phyloP scores from a whole-genome alignment of 2,797 vertebrate species.

The Tragopan temminckii region DNA sequence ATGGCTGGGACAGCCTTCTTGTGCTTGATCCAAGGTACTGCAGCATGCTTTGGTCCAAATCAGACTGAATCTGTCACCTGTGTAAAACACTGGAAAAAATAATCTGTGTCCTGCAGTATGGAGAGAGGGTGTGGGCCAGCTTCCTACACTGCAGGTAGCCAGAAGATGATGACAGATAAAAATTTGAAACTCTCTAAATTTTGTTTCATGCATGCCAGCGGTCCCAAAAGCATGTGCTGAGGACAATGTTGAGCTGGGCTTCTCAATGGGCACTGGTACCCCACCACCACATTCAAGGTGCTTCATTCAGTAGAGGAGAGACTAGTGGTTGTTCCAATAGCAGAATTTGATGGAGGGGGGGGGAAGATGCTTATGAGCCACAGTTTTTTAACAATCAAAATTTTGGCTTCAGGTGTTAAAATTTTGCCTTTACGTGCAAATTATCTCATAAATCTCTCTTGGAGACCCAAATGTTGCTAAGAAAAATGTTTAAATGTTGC shows the following conservation, averaged over 20 bases:
- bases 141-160: not conserved
- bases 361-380: not conserved
- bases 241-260: not conserved
- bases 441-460: not conserved
- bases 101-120: not conserved
- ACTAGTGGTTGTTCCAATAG: not conserved
- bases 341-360: too few species aligned
- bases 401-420: not conserved
- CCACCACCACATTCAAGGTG: not conserved
- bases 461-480: not conserved
- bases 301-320: not conserved
- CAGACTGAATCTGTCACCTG: not conserved
- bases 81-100: not conserved
- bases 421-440: not conserved
- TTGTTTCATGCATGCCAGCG: fast-evolving
- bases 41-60: not conserved
- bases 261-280: not conserved
- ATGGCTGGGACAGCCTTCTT: not conserved
- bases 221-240: not conserved
- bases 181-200: not conserved
- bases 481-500: not conserved
- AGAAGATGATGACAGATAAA: not conserved
- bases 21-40: not conserved
- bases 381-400: not conserved
- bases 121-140: not conserved